Conservation (phyloP, 2,113 vertebrate species). For the Laticauda laticaudata region DNA sequence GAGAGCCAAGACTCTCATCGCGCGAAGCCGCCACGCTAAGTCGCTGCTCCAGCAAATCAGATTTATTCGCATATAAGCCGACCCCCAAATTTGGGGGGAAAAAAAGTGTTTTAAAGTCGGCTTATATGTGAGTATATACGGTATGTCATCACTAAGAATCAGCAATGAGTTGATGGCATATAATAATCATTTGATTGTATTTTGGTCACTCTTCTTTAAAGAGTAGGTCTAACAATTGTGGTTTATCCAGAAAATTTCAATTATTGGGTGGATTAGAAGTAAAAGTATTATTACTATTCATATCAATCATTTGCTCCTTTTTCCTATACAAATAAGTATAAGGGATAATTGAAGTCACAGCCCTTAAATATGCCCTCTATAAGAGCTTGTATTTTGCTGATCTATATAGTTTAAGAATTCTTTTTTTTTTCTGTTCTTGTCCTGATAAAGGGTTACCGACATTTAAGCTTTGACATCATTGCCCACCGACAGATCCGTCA, state of each 20-base stretch:
- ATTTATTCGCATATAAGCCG: no score
- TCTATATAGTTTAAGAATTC: neutral
- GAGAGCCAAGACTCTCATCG: no score
- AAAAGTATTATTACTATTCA: neutral
- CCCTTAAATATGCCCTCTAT: neutral
- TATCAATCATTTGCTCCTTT: neutral
- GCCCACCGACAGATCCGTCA: conserved; percentile 77
- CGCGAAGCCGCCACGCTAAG: no score
- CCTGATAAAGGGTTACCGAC: conserved; percentile 74
- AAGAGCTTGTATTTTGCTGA: neutral
- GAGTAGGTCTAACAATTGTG: neutral
- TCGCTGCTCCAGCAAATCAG: no score
- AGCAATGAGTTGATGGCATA: neutral
- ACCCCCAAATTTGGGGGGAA: no score
- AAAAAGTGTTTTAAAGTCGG: no score
- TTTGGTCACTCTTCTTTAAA: neutral
- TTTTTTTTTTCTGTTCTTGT: neutral
- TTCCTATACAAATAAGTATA: neutral
- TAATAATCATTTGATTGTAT: neutral
- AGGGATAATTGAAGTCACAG: neutral
- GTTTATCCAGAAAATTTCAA: neutral
- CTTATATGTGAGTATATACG: no score
- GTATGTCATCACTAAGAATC: neutral
- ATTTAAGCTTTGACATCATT: conserved; percentile 81
- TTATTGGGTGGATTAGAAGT: neutral